Conservation (phyloP, 2,113 vertebrate genomes). For the Emydura subglobosa region DNA sequence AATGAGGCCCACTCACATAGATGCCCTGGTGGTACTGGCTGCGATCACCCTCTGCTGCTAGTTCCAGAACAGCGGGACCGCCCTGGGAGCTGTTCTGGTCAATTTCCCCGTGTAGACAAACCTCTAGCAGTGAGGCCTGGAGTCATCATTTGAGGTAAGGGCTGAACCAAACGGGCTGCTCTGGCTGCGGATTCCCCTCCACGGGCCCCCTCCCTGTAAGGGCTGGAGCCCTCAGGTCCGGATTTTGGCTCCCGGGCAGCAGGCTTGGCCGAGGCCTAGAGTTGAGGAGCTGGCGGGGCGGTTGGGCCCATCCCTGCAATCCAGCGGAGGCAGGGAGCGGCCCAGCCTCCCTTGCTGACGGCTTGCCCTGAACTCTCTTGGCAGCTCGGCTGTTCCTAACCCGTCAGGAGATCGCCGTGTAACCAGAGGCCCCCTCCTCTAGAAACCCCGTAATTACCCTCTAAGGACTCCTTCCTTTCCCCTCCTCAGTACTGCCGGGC, state of each 20-base stretch:
- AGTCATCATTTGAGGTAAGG: background rate
- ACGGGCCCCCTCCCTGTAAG: background rate
- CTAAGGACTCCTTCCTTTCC: background rate
- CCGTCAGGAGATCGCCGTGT: background rate
- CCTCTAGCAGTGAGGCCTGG: background rate
- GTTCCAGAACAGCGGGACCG: background rate
- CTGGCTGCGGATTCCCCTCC: background rate
- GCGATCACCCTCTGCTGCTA: background rate
- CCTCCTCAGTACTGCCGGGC: background rate
- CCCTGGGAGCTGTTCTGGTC: no score
- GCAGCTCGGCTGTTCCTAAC: background rate
- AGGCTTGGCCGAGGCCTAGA: background rate
- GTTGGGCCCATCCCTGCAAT: background rate
- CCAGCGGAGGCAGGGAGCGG: background rate
- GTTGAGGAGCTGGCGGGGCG: no score
- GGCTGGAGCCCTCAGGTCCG: background rate
- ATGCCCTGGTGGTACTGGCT: background rate
- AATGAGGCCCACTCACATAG: background rate
- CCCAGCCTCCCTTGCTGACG: background rate
- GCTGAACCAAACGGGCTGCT: no score
- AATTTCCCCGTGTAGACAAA: background rate
- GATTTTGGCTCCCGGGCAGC: background rate
- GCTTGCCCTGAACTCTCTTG: background rate
- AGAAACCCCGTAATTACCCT: background rate
- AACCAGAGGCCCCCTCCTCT: background rate